Evolutionary conservation across 2,113 vertebrate species (phyloP).

Genomic region (Dolichallabes microphthalmus): DNA sequence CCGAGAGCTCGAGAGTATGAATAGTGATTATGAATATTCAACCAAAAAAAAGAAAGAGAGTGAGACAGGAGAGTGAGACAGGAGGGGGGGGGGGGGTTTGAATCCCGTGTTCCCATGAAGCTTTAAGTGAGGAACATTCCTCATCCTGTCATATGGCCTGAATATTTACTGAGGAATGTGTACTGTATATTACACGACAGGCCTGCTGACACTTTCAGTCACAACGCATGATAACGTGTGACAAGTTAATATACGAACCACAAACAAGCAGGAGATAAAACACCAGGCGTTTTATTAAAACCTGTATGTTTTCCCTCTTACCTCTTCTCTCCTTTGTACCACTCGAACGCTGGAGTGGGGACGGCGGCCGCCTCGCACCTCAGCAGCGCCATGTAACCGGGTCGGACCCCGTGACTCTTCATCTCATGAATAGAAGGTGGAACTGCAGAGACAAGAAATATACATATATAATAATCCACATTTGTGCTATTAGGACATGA

Average conservation of each 20-base stretch:
- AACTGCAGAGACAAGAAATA: constrained; percentile 74
- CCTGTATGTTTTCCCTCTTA: constrained; percentile 66
- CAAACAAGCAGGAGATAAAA: constrained; percentile 28
- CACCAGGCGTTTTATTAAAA: constrained; percentile 15
- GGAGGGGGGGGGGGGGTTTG: not conserved
- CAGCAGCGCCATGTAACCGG: constrained; percentile 87
- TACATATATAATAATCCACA: no score
- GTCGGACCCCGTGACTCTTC: constrained; percentile 84
- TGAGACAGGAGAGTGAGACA: constrained; percentile 26
- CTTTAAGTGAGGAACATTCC: not conserved
- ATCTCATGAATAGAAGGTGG: constrained; percentile 94
- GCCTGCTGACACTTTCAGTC: not conserved
- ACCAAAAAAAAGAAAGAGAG: not conserved
- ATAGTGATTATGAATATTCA: constrained; percentile 43
- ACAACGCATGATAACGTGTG: constrained; percentile 32
- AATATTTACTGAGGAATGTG: constrained; percentile 26
- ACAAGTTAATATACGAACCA: constrained; percentile 17
- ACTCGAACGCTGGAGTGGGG: constrained; percentile 88
- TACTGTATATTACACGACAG: not conserved
- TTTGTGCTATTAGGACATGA: not conserved
- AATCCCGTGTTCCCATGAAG: constrained; percentile 25
- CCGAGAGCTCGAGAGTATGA: constrained; percentile 16
- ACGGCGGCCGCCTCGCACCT: constrained; percentile 94
- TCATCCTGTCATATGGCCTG: constrained; percentile 34
- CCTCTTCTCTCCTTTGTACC: constrained; percentile 98